Evolutionary conservation across 1,140 invertebrate species (phyloP).

Genomic region (Oedothorax gibbosus): DNA sequence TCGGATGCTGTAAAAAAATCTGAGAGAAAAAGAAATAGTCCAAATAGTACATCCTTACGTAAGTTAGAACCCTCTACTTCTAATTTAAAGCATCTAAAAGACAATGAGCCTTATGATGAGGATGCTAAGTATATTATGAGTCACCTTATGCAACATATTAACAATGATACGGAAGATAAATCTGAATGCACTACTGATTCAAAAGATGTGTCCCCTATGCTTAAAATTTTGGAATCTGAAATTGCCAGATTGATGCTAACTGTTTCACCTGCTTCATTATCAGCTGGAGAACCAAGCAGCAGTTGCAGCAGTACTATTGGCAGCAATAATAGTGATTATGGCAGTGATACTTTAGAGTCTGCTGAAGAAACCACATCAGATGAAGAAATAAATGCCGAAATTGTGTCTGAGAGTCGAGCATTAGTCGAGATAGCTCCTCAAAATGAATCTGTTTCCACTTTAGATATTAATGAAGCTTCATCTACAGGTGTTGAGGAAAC

Average conservation of each 20-base stretch:
- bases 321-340: conserved; percentile 64
- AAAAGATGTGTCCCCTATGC: conserved; percentile 54
- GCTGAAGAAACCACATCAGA: conserved; percentile 59
- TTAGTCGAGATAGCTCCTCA: conserved; percentile 18
- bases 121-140: conserved; percentile 62
- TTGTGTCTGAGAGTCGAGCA: conserved; percentile 31
- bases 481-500: background rate
- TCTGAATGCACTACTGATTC: conserved; percentile 19
- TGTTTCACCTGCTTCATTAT: conserved; percentile 61
- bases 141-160: conserved; percentile 62
- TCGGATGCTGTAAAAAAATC: background rate
- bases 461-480: background rate
- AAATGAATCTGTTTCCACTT: conserved; percentile 1
- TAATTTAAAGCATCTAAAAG: conserved; percentile 21
- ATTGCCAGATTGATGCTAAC: conserved; percentile 63
- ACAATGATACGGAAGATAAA: conserved; percentile 41
- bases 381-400: conserved; percentile 38
- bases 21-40: conserved; percentile 7
- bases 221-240: conserved; percentile 62
- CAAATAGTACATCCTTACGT: background rate
- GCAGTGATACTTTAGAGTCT: conserved; percentile 64
- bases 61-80: background rate
- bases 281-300: conserved; percentile 52
- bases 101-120: conserved; percentile 60
- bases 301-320: conserved; percentile 62